Evolutionary conservation across 2,797 vertebrate species (phyloP).

Genomic region (Urosaurus nigricauda): DNA sequence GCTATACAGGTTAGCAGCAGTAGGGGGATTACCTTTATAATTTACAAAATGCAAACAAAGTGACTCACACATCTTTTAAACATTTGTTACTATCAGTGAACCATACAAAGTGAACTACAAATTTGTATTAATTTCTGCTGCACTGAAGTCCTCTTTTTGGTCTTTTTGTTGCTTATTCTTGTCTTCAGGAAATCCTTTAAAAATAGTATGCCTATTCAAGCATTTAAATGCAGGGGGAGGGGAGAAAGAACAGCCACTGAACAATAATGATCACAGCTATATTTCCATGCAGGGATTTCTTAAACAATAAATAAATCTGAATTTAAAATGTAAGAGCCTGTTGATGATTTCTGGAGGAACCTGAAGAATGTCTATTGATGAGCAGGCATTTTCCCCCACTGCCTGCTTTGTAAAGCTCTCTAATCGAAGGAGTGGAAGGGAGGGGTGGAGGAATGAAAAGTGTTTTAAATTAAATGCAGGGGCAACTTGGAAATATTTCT

Average conservation of each 20-base stretch:
- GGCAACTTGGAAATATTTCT: conserved; percentile 40
- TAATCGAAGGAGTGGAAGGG: conserved; percentile 42
- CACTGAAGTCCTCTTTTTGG: conserved; percentile 54
- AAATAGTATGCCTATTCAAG: conserved; percentile 64
- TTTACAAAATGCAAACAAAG: background rate
- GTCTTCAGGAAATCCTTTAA: conserved; percentile 65
- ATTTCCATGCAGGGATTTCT: conserved; percentile 9
- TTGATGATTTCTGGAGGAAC: conserved; percentile 50
- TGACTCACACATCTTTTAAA: no score
- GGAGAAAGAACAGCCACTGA: conserved; percentile 46
- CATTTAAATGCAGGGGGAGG: conserved; percentile 59
- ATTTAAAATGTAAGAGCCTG: conserved; percentile 32
- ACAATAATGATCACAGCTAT: conserved; percentile 59
- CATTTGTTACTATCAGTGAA: no score
- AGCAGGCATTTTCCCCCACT: conserved; percentile 33
- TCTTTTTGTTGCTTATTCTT: conserved; percentile 69
- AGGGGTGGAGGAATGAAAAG: conserved; percentile 30
- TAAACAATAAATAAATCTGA: background rate
- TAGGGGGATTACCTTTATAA: background rate
- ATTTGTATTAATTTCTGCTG: conserved; percentile 61
- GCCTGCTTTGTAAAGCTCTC: conserved; percentile 41
- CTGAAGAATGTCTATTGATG: conserved; percentile 38
- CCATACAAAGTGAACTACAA: conserved; percentile 3
- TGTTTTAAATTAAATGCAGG: conserved; percentile 28
- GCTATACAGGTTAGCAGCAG: no score